Evolutionary conservation across 2,113 vertebrate species (phyloP).

Genomic region (Hydropotes inermis): DNA sequence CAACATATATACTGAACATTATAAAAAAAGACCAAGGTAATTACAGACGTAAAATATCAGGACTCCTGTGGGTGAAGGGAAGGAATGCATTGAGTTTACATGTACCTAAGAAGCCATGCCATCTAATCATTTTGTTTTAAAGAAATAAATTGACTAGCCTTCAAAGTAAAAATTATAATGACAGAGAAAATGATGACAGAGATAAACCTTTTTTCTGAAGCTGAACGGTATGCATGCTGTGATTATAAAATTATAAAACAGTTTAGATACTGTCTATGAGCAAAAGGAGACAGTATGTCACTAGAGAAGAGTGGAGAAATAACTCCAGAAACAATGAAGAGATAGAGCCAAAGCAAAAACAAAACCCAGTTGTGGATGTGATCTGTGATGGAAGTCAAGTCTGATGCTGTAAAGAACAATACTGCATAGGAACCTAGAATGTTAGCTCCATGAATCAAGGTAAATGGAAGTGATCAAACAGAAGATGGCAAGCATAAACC

Average conservation of each 20-base stretch:
- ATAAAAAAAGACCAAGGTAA: neutral
- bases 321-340: neutral
- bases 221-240: neutral
- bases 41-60: neutral
- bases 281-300: neutral
- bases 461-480: neutral
- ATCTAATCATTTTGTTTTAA: neutral
- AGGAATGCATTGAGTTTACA: neutral
- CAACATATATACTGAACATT: neutral
- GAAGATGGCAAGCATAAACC: neutral
- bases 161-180: neutral
- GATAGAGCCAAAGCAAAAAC: neutral
- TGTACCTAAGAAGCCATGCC: neutral
- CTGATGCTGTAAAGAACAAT: neutral
- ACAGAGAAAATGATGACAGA: neutral
- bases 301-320: neutral
- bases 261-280: neutral
- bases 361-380: neutral
- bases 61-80: neutral
- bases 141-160: neutral
- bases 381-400: neutral
- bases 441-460: neutral
- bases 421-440: neutral
- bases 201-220: neutral
- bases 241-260: neutral